Evolutionary conservation across 1,140 invertebrate genomes (phyloP), one percentile per base, ranked within the genome.

Genomic region (Macrobrachium rosenbergii): DNA sequence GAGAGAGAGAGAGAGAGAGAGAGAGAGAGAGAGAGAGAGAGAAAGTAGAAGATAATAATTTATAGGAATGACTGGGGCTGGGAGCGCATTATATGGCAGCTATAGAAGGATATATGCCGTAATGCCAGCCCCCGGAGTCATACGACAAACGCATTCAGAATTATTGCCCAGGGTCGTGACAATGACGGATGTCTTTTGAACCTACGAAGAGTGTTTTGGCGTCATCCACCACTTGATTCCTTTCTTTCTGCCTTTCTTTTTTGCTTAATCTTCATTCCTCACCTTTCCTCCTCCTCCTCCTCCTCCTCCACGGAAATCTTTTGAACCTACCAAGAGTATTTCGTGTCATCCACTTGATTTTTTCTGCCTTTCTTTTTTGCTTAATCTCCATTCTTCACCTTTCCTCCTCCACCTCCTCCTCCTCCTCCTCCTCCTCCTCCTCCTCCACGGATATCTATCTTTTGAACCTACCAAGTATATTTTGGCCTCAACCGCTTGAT

Each of bases 1-100:
- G 77, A 62, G n/a, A 80, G 60, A 64, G 78, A 59, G 60, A 59
- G 59, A 59, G 45, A 59, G 78, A 80, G 59, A 80, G 78, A 80
- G 78, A 80, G n/a, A 80, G 78, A 80, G 78, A 80, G 78, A 80
- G 78, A 80, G 78, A 60, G 77, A 21, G 77, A 64, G 78, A 80
- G 78, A 80, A 58, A 80, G 78, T 28, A 60, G 63, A 60, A 80
- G 59, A 80, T 52, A 80, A 60, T 28, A 59, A 80, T 52, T 60
- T 52, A 62, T n/a, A 62, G 59, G 28, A 23, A 17, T 17, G 28
- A 62, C 28, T 37, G 28, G 28, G 28, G 28, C 28, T 37, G 3
- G 28, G 28, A 37, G 28, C 28, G 28, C 28, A 37, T 37, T 37
- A 37, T 3, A 37, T 37, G 28, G 14, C 21, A 73, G 62, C 23